phyloP scores from a whole-genome alignment of 2,888 invertebrate genomes.

The Ophion costatus region DNA sequence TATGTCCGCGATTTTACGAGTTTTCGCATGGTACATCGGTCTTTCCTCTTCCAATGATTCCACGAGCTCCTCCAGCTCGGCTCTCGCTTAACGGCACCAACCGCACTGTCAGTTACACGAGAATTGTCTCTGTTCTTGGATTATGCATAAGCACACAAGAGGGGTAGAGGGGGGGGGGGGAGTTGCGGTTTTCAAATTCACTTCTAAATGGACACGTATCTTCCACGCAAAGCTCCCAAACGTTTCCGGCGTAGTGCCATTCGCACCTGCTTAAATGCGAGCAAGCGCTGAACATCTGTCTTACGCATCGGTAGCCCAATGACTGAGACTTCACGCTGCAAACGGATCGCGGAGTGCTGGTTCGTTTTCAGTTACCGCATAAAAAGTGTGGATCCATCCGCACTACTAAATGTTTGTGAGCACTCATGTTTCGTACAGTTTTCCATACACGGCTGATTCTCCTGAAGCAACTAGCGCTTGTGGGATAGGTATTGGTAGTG shows the following conservation, averaged over 20 bases:
- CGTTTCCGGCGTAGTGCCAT: neutral
- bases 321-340: too few relatives aligned
- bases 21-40: conserved; percentile 30
- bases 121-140: conserved; percentile 24
- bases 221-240: neutral
- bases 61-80: conserved; percentile 21
- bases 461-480: too few relatives aligned
- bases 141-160: neutral
- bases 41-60: neutral
- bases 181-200: conserved; percentile 9
- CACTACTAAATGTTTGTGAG: too few relatives aligned
- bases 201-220: neutral
- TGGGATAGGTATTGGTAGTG: too few relatives aligned
- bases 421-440: too few relatives aligned
- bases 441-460: too few relatives aligned
- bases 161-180: neutral
- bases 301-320: too few relatives aligned
- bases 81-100: conserved; percentile 36
- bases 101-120: conserved; percentile 36
- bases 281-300: too few relatives aligned
- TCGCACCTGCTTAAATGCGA: neutral
- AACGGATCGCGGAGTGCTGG: too few relatives aligned
- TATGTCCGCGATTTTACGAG: neutral
- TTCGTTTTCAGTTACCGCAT: too few relatives aligned
- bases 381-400: too few relatives aligned